phyloP scores from a whole-genome alignment of 2,113 vertebrate genomes.

The Oreocharis arfaki region DNA sequence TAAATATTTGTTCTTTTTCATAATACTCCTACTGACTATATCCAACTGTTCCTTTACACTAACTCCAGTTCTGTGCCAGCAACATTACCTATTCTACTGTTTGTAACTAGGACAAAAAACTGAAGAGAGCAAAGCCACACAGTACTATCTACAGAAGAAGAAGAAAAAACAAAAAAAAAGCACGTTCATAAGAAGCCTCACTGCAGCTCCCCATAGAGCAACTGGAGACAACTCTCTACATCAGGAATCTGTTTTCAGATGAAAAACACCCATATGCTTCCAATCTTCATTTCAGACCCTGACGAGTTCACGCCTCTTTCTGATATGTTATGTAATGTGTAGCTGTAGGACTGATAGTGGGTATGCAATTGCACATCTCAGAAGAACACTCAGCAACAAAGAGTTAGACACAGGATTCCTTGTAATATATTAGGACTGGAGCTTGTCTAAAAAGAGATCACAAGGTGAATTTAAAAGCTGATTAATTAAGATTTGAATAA shows the following conservation, averaged over 20 bases:
- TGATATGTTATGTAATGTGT: not conserved
- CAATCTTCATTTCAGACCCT: not conserved
- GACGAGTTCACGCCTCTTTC: not conserved
- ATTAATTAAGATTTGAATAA: not conserved
- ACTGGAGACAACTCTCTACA: not conserved
- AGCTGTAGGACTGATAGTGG: not conserved
- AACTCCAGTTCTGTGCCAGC: not conserved
- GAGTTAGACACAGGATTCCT: not conserved
- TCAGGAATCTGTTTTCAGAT: not conserved
- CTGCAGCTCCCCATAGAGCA: not conserved
- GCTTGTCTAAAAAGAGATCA: not conserved
- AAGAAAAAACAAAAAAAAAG: no score
- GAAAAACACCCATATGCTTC: not conserved
- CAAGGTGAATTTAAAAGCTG: not conserved
- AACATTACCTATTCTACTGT: not conserved
- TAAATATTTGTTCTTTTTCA: not conserved
- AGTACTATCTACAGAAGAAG: not conserved
- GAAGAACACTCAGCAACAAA: not conserved
- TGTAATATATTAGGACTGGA: not conserved
- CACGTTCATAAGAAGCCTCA: not conserved
- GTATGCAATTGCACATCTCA: not conserved
- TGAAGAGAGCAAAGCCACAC: not conserved
- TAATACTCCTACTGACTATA: not conserved
- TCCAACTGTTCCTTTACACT: not conserved
- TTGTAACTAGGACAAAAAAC: not conserved